Percentiles rank a stretch among this genome's conserved stretches.
Conservation (phyloP, 2,888 invertebrate species). For the Lycocerus yunnanus region DNA sequence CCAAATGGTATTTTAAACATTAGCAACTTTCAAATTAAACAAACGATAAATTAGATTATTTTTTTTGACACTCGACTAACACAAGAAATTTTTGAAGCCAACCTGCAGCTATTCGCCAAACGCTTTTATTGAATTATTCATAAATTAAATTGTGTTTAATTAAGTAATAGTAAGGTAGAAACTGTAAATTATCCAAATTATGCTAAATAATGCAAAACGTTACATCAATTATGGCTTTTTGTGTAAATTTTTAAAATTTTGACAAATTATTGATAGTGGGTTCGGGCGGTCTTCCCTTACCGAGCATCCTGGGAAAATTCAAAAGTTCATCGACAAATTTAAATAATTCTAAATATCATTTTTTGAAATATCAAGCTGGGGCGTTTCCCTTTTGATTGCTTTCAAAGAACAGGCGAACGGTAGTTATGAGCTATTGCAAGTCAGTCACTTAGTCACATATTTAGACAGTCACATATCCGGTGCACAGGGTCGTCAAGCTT, state of each 20-base stretch:
- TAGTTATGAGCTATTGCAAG: background rate
- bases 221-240: background rate
- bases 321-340: background rate
- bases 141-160: background rate
- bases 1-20: background rate
- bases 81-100: background rate
- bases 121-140: background rate
- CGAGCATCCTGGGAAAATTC: background rate
- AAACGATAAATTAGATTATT: background rate
- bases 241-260: background rate
- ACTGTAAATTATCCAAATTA: background rate
- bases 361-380: too few species aligned
- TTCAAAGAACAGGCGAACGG: background rate
- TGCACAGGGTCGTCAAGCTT: background rate
- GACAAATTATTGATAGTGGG: background rate
- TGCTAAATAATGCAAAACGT: background rate
- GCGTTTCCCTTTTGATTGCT: too few species aligned
- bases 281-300: background rate
- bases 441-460: background rate
- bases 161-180: background rate
- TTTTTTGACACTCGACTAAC: background rate
- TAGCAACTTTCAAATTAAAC: background rate
- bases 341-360: too few species aligned
- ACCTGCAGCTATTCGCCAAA: background rate
- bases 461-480: background rate